Conservation (phyloP, 2,888 invertebrate species). For the Callyntrura guangdongensis region DNA sequence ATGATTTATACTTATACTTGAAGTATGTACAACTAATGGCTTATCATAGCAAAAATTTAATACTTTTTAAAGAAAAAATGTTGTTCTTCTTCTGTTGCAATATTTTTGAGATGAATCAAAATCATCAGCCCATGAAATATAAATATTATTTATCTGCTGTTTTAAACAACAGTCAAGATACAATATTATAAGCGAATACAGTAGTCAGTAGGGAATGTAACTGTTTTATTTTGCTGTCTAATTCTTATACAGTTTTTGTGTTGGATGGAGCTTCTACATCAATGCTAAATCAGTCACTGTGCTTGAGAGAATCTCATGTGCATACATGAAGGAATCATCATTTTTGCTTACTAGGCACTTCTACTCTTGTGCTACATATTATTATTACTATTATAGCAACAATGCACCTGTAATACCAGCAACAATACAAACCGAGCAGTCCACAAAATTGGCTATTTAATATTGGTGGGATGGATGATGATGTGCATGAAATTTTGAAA, state of each 20-base stretch:
- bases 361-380: no score
- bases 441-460: not conserved
- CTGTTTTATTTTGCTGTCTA: constrained; percentile 23
- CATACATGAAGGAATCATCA: constrained; percentile 38
- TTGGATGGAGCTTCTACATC: not conserved
- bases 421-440: constrained; percentile 9
- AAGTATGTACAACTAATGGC: no score
- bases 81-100: not conserved
- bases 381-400: constrained; percentile 18
- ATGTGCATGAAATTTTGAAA: constrained; percentile 30
- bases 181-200: not conserved
- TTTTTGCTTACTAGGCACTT: no score
- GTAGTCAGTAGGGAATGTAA: no score
- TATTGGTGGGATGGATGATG: not conserved
- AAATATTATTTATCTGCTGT: constrained; percentile 15
- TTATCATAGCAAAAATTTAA: no score
- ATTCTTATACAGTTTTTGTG: constrained; percentile 5
- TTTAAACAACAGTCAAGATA: not conserved
- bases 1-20: no score
- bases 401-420: constrained; percentile 47
- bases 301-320: constrained; percentile 35
- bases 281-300: not conserved
- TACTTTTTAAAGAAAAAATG: constrained; percentile 5
- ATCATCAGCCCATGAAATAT: constrained; percentile 55
- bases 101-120: constrained; percentile 3